These are phyloP conservation scores for Caenorhabditis sp. DNA, from an alignment of 2,888 invertebrate genomes.

Conservation along the genomic window DNA sequence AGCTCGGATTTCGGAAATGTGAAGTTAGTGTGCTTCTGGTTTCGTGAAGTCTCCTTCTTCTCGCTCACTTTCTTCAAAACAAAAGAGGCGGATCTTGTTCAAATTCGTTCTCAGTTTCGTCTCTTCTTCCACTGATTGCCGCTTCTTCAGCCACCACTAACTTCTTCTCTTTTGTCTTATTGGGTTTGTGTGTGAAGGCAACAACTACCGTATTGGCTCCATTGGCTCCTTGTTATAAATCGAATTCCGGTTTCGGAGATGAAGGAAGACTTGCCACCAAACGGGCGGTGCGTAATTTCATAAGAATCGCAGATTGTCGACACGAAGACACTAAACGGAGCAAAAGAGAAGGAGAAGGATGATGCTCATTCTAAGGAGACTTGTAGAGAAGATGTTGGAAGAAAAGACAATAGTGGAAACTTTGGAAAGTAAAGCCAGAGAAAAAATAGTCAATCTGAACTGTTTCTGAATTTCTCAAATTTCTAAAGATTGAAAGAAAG, in stretches of 20 bases:
- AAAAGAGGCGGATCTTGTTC: conserved; percentile 60
- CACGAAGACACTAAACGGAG: conserved; percentile 28
- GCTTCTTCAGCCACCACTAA: conserved; percentile 48
- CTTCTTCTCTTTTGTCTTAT: conserved; percentile 61
- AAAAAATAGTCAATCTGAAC: no score
- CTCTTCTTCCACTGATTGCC: conserved; percentile 49
- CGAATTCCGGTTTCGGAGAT: conserved; percentile 57
- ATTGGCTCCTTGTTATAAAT: conserved; percentile 52
- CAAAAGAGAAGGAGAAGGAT: not conserved
- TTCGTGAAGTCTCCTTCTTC: conserved; percentile 26
- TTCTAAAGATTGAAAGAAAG: not conserved
- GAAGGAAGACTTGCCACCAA: conserved; percentile 38
- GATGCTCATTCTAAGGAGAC: conserved; percentile 16
- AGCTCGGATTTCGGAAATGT: conserved; percentile 1
- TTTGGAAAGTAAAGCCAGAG: no score
- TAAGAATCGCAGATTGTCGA: conserved; percentile 47
- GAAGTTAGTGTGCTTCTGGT: conserved; percentile 41
- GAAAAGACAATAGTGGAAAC: not conserved
- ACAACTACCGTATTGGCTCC: conserved; percentile 33
- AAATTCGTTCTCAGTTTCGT: conserved; percentile 43
- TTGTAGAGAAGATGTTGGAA: not conserved
- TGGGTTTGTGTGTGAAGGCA: conserved; percentile 45
- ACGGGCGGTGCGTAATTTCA: conserved; percentile 57
- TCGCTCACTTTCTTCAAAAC: conserved; percentile 44
- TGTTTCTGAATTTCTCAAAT: no score